Evolutionary conservation across 2,113 vertebrate genomes (phyloP).

Genomic region (Hipposideros armiger): DNA sequence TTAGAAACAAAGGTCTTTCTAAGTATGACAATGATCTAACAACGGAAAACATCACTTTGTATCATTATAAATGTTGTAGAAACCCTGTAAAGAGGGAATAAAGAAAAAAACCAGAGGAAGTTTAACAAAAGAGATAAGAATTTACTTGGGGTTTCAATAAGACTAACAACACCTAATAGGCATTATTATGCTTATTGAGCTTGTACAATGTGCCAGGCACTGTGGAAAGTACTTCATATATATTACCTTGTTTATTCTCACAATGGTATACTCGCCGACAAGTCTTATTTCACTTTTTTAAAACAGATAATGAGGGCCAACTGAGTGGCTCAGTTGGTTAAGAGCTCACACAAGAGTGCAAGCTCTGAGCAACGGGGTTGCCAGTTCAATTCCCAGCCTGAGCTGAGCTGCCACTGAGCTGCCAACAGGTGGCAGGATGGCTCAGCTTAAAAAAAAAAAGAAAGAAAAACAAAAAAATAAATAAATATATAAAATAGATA

Average conservation of each 20-base stretch:
- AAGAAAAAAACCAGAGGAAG: not conserved
- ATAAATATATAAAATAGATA: too few relatives aligned
- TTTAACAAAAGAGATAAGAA: not conserved
- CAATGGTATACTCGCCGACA: not conserved
- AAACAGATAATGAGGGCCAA: not conserved
- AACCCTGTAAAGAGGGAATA: not conserved
- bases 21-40: not conserved
- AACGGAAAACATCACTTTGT: not conserved
- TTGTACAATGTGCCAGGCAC: too few relatives aligned
- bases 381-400: too few relatives aligned
- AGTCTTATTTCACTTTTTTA: not conserved
- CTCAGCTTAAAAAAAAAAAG: too few relatives aligned
- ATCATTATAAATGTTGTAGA: not conserved
- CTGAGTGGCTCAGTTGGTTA: too few relatives aligned
- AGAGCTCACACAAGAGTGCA: too few relatives aligned
- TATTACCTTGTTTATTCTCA: not conserved
- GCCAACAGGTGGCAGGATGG: too few relatives aligned
- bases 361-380: too few relatives aligned
- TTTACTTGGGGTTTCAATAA: not conserved
- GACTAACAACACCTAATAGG: not conserved
- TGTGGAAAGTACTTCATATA: not conserved
- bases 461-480: too few relatives aligned
- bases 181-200: not conserved
- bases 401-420: too few relatives aligned
- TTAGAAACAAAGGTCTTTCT: not conserved